Evolutionary conservation across 2,113 vertebrate species (phyloP), one percentile per base, ranked within the genome.

Genomic region (Myotis lucifugus): DNA sequence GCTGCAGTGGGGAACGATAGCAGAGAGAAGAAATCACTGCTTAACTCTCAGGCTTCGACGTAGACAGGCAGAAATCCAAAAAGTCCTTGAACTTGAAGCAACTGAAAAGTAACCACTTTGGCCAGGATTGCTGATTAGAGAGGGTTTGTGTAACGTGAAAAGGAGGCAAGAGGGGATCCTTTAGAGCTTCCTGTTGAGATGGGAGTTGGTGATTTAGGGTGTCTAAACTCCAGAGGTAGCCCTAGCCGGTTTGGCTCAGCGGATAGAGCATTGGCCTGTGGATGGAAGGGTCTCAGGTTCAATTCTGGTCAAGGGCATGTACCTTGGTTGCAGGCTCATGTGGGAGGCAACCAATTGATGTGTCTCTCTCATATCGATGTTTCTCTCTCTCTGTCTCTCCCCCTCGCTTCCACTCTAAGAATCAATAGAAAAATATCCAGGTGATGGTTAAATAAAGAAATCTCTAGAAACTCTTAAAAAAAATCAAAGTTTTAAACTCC

Each of bases 11-110:
- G 29, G 69, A 73, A 50, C 76, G 34, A 56, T 0, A 15, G 61
- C 1, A 86, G 32, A 25, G 70, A 90, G 18, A 70, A 88, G n/a
- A 72, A 93, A 77, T 4, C 29, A 59, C 19, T 23, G n/a, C 46
- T 84, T 93, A 23, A 54, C 19, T 77, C 40, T 34, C 18, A 37
- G 84, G 40, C 27, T 93, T 85, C 52, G 70, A 81, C 66, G 88
- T 4, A 92, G 72, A 34, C 42, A 88, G 52, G 19, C 3, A 74
- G 56, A 93, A 40, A 46, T 59, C 61, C 50, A n/a, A 46, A 56
- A 92, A 11, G 34, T 85, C 59, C 64, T 87, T 90, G 79, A 84
- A 91, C 46, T 66, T 83, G 81, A 81, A 23, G 34, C 34, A 59
- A 34, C 3, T 85, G 67, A 46, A 91, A 85, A 93, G 54, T 64